A percentile compares a stretch with the other conserved stretches of the same genome.
These are phyloP conservation scores for Dryobates pubescens DNA, from an alignment of 2,797 vertebrate genomes.

Conservation along the genomic window DNA sequence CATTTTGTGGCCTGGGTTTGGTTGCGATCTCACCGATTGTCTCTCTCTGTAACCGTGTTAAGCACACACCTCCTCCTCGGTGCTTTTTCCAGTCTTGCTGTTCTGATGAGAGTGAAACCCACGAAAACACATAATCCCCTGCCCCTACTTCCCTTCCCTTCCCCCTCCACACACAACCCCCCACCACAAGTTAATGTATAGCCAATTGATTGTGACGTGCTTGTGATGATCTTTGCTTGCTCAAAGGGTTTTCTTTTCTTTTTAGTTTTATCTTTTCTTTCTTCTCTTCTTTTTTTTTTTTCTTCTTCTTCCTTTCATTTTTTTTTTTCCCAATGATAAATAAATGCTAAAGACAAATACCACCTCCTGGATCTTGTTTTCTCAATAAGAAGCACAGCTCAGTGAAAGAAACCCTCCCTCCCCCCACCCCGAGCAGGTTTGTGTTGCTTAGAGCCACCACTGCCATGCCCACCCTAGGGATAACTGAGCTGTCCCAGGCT, in stretches of 20 bases:
- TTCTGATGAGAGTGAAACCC: constrained; percentile 76
- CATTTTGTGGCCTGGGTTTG: constrained; percentile 90
- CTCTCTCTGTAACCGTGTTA: constrained; percentile 77
- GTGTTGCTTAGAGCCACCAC: constrained; percentile 1
- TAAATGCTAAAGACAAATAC: constrained; percentile 89
- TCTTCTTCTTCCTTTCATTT: too few relatives aligned
- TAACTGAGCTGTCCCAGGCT: constrained; percentile 19
- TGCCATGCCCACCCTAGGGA: background rate
- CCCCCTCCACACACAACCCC: background rate
- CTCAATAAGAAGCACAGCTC: constrained; percentile 68
- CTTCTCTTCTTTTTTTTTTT: constrained; percentile 81
- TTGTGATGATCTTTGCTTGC: constrained; percentile 95
- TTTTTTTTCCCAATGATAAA: constrained; percentile 88
- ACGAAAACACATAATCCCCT: constrained; percentile 19
- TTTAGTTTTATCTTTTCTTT: constrained; percentile 43
- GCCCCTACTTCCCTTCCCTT: too few relatives aligned
- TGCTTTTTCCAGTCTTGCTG: constrained; percentile 84
- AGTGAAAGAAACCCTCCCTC: background rate
- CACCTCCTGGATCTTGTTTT: constrained; percentile 80
- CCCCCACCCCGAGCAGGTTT: background rate
- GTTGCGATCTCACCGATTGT: constrained; percentile 74
- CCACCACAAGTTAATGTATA: constrained; percentile 80
- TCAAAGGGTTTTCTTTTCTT: constrained; percentile 73
- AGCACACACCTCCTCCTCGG: constrained; percentile 76
- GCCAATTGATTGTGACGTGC: constrained; percentile 91